phyloP scores from a whole-genome alignment of 2,113 vertebrate species.

The Malurus alboscapulatus region DNA sequence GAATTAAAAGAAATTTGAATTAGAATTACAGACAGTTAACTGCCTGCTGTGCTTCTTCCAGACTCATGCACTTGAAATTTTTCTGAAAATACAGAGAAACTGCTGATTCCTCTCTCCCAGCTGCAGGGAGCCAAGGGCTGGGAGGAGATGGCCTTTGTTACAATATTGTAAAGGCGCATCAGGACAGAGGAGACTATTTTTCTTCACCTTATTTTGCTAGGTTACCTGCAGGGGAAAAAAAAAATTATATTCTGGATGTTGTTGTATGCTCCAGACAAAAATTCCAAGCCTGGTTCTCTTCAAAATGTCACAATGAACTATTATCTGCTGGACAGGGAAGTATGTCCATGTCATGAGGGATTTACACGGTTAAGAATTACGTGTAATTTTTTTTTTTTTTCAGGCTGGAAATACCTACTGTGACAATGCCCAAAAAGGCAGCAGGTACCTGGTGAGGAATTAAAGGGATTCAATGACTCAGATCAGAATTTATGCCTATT shows the following conservation, averaged over 20 bases:
- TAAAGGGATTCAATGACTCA: background rate
- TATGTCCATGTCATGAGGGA: rapidly evolving
- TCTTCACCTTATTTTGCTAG: background rate
- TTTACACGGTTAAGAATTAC: background rate
- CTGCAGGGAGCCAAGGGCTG: background rate
- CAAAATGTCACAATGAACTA: background rate
- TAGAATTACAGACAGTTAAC: background rate
- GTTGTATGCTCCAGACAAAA: background rate
- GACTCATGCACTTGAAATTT: background rate
- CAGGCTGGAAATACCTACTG: background rate
- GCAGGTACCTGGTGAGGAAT: background rate
- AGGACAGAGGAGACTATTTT: background rate
- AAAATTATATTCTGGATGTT: rapidly evolving
- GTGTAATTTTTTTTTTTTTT: background rate
- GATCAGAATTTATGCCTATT: background rate
- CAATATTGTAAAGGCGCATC: background rate
- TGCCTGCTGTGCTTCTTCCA: background rate
- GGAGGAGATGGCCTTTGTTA: background rate
- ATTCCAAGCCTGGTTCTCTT: background rate
- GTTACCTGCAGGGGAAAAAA: background rate
- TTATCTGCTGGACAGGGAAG: background rate
- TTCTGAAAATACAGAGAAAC: background rate
- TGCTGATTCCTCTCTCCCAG: background rate
- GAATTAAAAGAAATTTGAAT: background rate
- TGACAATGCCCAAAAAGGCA: background rate